Percentiles rank a stretch among this genome's conserved stretches.
phyloP scores from a whole-genome alignment of 2,113 vertebrate species.

The Anguilla japonica region DNA sequence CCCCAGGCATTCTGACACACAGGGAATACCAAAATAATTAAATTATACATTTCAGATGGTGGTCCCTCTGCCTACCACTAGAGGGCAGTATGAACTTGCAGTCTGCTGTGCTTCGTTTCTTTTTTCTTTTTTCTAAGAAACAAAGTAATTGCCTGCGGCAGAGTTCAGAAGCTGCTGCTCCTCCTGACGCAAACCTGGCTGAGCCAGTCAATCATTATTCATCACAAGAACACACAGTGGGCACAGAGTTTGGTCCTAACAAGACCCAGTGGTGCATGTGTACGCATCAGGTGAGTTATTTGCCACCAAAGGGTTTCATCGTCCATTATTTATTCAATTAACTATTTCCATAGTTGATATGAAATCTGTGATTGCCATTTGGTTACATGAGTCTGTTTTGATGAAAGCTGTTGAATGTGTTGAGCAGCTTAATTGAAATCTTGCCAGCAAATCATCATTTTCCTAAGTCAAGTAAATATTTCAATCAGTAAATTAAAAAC shows the following conservation, averaged over 20 bases:
- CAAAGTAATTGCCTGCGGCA: conserved; percentile 76
- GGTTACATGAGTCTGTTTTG: neutral
- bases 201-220: conserved; percentile 70
- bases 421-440: neutral
- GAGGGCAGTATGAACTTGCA: conserved; percentile 67
- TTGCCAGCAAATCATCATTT: neutral
- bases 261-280: neutral
- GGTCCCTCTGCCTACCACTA: conserved; percentile 49
- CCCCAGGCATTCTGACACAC: conserved; percentile 24
- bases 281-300: neutral
- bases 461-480: neutral
- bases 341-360: neutral
- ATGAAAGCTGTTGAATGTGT: neutral
- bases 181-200: conserved; percentile 69
- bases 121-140: conserved; percentile 47
- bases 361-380: neutral
- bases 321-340: neutral
- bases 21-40: conserved; percentile 33
- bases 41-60: conserved; percentile 27
- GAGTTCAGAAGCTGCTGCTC: conserved; percentile 68
- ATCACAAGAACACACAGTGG: conserved; percentile 48
- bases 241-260: conserved; percentile 24
- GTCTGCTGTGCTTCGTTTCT: conserved; percentile 26
- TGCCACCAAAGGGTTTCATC: neutral
- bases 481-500: neutral